Evolutionary conservation across 2,888 invertebrate species (phyloP).

Genomic region (Ectobius pallidus): DNA sequence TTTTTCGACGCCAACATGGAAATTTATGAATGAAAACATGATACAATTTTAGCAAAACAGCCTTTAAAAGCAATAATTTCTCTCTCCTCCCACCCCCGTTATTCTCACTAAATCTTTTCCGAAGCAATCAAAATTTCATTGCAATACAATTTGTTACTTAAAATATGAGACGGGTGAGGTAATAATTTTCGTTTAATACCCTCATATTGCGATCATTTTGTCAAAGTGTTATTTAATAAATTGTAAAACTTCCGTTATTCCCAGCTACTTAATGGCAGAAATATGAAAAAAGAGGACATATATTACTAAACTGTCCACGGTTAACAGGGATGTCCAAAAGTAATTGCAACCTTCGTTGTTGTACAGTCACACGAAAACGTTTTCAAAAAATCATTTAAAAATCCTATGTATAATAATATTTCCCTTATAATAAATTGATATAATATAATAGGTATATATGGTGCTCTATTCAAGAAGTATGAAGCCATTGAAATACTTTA

Average conservation of each 20-base stretch:
- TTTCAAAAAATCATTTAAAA: too few species aligned
- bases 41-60: slow-evolving; percentile 20
- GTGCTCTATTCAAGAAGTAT: too few species aligned
- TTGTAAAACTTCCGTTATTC: not conserved
- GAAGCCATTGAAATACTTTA: too few species aligned
- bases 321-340: too few species aligned
- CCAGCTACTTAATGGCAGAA: slow-evolving; percentile 1
- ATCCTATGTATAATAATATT: too few species aligned
- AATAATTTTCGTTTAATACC: slow-evolving; percentile 20
- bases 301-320: not conserved
- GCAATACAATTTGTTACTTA: slow-evolving; percentile 26
- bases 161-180: slow-evolving; percentile 8
- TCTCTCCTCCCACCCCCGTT: not conserved
- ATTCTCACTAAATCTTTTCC: slow-evolving; percentile 20
- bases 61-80: slow-evolving; percentile 26
- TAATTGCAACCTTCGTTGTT: too few species aligned
- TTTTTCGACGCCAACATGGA: not conserved
- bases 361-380: too few species aligned
- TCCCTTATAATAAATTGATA: too few species aligned
- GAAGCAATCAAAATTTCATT: slow-evolving; percentile 28
- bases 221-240: slow-evolving; percentile 30
- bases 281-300: slow-evolving; percentile 1
- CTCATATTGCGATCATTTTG: slow-evolving; percentile 25
- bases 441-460: too few species aligned
- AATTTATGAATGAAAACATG: slow-evolving; percentile 24